phyloP scores from a whole-genome alignment of 1,140 invertebrate species.

The Bombus picipes region DNA sequence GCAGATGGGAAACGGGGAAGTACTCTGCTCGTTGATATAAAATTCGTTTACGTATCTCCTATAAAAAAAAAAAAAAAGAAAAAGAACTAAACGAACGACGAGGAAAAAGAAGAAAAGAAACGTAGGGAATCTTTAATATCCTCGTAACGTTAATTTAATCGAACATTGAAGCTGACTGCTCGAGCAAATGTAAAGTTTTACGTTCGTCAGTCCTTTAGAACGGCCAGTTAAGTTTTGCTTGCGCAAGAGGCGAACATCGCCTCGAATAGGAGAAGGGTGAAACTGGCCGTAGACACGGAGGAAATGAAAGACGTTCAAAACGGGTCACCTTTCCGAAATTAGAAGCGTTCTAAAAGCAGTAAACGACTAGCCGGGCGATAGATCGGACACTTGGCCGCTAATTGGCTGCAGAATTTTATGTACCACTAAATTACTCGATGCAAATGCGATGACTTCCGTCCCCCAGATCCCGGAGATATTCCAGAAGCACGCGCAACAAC shows the following conservation, averaged over 20 bases:
- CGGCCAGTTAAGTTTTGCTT: background rate
- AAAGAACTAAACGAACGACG: too few relatives aligned
- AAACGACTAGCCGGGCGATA: conserved; percentile 65
- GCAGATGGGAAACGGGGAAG: too few relatives aligned
- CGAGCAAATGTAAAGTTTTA: conserved; percentile 37
- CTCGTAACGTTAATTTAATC: conserved; percentile 36
- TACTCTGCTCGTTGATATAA: background rate
- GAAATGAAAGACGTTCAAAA: conserved; percentile 16
- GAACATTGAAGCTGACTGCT: background rate
- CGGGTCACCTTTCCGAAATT: conserved; percentile 54
- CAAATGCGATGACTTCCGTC: conserved; percentile 76
- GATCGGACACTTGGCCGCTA: conserved; percentile 76
- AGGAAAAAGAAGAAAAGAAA: too few relatives aligned
- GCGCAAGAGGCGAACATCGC: too few relatives aligned
- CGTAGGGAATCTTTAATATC: background rate
- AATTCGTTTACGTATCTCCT: background rate
- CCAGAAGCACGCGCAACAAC: conserved; percentile 46
- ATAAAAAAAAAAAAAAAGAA: background rate
- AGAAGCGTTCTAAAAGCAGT: conserved; percentile 55
- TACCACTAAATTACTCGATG: conserved; percentile 80
- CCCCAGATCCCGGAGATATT: conserved; percentile 38
- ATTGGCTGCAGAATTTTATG: conserved; percentile 81
- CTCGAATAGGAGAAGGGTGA: background rate
- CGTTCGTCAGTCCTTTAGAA: conserved; percentile 13
- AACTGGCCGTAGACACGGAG: background rate